Percentiles rank a stretch among this genome's conserved stretches.
phyloP scores from a whole-genome alignment of 2,113 vertebrate genomes.

The Sinocyclocheilus grahami region DNA sequence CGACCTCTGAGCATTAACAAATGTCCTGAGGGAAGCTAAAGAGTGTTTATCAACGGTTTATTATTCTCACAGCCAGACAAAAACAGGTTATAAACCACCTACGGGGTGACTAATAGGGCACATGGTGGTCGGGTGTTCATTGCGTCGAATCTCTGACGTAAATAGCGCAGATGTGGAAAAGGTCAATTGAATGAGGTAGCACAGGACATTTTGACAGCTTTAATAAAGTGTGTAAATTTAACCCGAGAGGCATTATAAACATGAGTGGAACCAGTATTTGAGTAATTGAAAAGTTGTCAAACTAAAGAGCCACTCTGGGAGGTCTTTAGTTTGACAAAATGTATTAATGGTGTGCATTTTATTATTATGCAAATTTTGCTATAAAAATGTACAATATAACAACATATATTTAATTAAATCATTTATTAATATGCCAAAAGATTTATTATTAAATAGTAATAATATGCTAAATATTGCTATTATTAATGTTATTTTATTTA shows the following conservation, averaged over 20 bases:
- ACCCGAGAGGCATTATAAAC: not conserved
- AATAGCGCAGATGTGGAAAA: slow-evolving; percentile 1
- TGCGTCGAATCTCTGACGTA: not conserved
- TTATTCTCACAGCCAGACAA: slow-evolving; percentile 4
- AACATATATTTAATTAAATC: not conserved
- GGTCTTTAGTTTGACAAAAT: too few species aligned
- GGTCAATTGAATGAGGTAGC: slow-evolving; percentile 29
- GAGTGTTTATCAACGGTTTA: slow-evolving; percentile 13
- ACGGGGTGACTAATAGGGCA: not conserved
- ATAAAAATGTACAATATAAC: not conserved
- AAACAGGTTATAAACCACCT: slow-evolving; percentile 2
- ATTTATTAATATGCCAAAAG: too few species aligned
- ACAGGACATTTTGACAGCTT: slow-evolving; percentile 25
- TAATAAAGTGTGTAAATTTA: slow-evolving; percentile 25
- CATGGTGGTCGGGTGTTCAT: not conserved
- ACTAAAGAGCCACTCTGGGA: not conserved
- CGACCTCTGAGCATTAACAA: not conserved
- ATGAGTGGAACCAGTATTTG: not conserved
- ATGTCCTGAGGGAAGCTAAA: not conserved
- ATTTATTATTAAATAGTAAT: too few species aligned
- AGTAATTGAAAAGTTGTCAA: slow-evolving; percentile 5
- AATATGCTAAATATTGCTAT: too few species aligned
- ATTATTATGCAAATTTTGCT: too few species aligned
- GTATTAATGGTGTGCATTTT: not conserved
- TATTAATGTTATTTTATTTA: not conserved